Evolutionary conservation across 2,888 invertebrate species (phyloP).

Genomic region (Caradrina kadenii): DNA sequence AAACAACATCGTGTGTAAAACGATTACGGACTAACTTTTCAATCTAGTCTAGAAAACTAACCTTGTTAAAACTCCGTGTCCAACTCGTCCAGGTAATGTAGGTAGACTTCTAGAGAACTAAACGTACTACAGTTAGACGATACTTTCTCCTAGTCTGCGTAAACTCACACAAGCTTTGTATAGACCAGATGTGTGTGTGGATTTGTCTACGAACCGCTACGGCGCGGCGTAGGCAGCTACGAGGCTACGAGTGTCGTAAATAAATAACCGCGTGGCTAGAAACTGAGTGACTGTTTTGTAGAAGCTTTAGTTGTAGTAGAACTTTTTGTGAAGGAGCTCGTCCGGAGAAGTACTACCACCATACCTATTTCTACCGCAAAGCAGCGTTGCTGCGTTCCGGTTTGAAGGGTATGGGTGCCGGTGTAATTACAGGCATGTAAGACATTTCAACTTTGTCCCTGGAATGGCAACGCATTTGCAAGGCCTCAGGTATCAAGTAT

Average conservation of each 20-base stretch:
- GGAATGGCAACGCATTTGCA: too few species aligned
- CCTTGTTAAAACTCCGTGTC: slow-evolving; percentile 33
- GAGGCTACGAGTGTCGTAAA: slow-evolving; percentile 22
- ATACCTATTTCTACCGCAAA: too few species aligned
- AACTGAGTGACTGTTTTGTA: not conserved
- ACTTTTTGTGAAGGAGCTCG: too few species aligned
- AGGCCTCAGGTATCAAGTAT: too few species aligned
- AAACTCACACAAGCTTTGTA: not conserved
- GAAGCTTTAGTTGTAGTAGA: not conserved
- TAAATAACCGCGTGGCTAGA: not conserved
- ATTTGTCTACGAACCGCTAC: slow-evolving; percentile 40
- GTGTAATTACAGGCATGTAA: too few species aligned
- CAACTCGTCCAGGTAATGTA: slow-evolving; percentile 37
- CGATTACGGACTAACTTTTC: slow-evolving; percentile 42
- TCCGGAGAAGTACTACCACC: too few species aligned
- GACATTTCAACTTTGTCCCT: too few species aligned
- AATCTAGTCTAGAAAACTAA: slow-evolving; percentile 43
- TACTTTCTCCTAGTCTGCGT: not conserved
- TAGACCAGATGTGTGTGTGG: not conserved
- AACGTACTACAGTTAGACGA: not conserved
- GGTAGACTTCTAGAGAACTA: slow-evolving; percentile 3
- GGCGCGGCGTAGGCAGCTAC: slow-evolving; percentile 34
- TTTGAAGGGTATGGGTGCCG: too few species aligned
- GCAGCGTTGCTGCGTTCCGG: too few species aligned
- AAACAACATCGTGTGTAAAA: slow-evolving; percentile 22